Base-by-base conservation (phyloP, 2,113 vertebrate species). In the Neotoma lepida region DNA sequence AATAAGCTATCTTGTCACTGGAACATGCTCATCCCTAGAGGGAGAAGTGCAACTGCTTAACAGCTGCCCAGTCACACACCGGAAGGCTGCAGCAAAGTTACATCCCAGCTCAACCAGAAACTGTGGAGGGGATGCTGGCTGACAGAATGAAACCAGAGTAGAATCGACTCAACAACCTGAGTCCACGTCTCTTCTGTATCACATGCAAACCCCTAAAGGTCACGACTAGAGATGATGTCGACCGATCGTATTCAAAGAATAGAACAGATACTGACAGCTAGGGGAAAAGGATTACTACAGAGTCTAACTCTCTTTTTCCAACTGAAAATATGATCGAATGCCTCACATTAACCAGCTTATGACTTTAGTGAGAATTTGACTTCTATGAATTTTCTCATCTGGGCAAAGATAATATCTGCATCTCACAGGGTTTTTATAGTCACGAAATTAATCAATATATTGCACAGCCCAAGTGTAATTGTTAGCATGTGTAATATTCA, bases 341-440 rank as follows among this genome's bases (percentile, higher is more conserved):
- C 22, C 63, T 95, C 78, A 17, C 49, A 80, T 41, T 94, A 86
- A 95, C 73, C 78, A 84, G 54, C 46, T 54, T 49, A 44, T 74
- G 68, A 91, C 33, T 87, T 87, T 71, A 68, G 86, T 68, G 77
- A 92, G 84, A 84, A 70, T 35, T 58, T 90, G 93, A 95, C 76
- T 93, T 95, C 89, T 81, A 85, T 89, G 88, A 96, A 94, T 92
- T 95, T 91, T 95, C 91, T 95, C 93, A 92, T 90, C 90, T 96
- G 81, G 46, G 70, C 49, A 90, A 44, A 44, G 86, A 94, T 94
- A 88, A 41, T 70, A 96, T 95, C 80, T 88, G 56, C 0, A 44
- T 44, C 5, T 86, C 81, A 74, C 30, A 88, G 35, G 70, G 77
- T 73, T 94, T 86, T 84, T 90, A 95, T 20, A 30, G 74, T 89